Percentiles rank a stretch among this genome's conserved stretches.
phyloP scores from a whole-genome alignment of 2,797 vertebrate species.

The Podarcis siculus region DNA sequence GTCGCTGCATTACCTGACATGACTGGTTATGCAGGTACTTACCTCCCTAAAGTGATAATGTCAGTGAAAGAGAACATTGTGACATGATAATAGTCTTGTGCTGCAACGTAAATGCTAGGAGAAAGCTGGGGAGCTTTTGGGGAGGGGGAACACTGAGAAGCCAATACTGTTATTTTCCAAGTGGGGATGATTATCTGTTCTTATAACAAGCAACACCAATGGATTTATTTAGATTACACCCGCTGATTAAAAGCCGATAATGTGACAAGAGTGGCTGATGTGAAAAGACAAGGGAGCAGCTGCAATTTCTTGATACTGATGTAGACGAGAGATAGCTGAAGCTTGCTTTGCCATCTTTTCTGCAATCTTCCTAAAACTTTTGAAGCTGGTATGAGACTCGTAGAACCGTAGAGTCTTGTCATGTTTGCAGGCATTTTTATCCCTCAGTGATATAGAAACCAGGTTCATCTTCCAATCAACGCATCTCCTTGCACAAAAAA shows the following conservation, averaged over 20 bases:
- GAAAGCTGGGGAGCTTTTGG: neutral
- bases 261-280: neutral
- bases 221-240: constrained; percentile 23
- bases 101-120: neutral
- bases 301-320: neutral
- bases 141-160: neutral
- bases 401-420: neutral
- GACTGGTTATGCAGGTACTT: constrained; percentile 10
- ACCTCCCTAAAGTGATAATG: constrained; percentile 10
- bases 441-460: neutral
- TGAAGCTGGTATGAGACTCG: neutral
- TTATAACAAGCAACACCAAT: constrained; percentile 24
- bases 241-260: constrained; percentile 6
- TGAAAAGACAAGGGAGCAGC: neutral
- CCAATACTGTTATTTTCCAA: constrained; percentile 18
- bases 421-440: neutral
- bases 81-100: neutral
- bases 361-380: constrained; percentile 3
- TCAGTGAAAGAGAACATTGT: neutral
- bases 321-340: neutral
- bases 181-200: neutral
- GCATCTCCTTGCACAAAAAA: neutral
- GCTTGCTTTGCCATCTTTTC: neutral
- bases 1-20: neutral
- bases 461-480: neutral